Conservation (phyloP, 2,113 vertebrate species). For the Proterorhinus semilunaris region DNA sequence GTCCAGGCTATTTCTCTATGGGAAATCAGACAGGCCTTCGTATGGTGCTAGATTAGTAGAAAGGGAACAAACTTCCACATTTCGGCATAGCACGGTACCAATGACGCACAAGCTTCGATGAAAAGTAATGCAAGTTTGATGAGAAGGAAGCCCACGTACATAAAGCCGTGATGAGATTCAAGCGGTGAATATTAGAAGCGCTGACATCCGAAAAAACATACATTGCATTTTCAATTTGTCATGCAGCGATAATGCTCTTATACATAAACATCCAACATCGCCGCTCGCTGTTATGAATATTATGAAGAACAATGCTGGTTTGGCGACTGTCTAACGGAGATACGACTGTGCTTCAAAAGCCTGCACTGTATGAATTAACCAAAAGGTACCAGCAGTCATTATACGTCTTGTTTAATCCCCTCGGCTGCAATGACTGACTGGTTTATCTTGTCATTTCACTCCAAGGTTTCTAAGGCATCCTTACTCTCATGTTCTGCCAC, state of each 20-base stretch:
- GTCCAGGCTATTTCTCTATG: no score
- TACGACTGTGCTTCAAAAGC: constrained; percentile 5
- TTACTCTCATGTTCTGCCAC: constrained; percentile 2
- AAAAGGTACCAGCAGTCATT: constrained; percentile 1
- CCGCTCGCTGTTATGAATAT: background rate
- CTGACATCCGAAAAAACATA: background rate
- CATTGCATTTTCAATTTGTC: constrained; percentile 13
- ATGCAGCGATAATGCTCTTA: constrained; percentile 6
- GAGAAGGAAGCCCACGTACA: background rate
- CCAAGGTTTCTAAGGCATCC: constrained; percentile 3
- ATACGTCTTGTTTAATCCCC: constrained; percentile 3
- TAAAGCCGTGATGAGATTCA: constrained; percentile 1
- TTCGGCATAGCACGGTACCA: background rate
- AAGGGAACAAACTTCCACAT: background rate
- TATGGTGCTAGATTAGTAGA: background rate
- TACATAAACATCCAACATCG: constrained; percentile 10
- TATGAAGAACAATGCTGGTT: constrained; percentile 3
- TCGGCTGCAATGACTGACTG: background rate
- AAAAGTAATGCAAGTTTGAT: background rate
- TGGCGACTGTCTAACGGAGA: constrained; percentile 2
- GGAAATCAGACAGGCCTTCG: no score
- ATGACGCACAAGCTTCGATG: background rate
- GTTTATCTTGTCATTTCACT: constrained; percentile 10
- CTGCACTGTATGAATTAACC: constrained; percentile 1
- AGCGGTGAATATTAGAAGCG: background rate